Conservation (phyloP, 2,113 vertebrate species). For the Bos indicus region DNA sequence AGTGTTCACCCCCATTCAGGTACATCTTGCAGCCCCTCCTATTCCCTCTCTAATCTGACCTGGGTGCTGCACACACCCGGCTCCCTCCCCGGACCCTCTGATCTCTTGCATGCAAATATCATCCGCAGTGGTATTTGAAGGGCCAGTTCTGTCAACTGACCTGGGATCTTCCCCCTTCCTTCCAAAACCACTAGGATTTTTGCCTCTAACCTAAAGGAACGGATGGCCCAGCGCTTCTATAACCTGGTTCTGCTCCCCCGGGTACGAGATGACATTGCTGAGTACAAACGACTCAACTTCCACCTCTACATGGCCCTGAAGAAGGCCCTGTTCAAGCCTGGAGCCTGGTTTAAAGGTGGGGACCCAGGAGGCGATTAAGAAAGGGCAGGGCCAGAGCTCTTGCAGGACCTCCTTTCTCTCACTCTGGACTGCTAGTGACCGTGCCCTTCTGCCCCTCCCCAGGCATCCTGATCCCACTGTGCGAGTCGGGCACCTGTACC, state of each 20-base stretch:
- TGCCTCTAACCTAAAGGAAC: slow-evolving; percentile 95
- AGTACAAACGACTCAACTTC: slow-evolving; percentile 97
- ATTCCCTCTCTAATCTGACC: not conserved
- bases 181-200: slow-evolving; percentile 88
- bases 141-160: not conserved
- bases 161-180: not conserved
- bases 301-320: slow-evolving; percentile 97
- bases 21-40: not conserved
- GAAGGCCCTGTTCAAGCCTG: slow-evolving; percentile 97
- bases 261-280: slow-evolving; percentile 92
- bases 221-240: slow-evolving; percentile 97
- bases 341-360: slow-evolving; percentile 98
- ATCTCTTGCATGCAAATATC: not conserved
- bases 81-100: not conserved
- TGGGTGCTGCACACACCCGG: not conserved
- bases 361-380: not conserved
- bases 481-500: slow-evolving; percentile 95
- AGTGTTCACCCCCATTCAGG: not conserved
- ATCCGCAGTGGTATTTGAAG: not conserved
- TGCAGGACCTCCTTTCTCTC: not conserved
- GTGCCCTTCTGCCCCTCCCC: not conserved
- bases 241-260: slow-evolving; percentile 95
- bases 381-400: not conserved
- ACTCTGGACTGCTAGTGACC: not conserved
- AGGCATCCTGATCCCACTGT: slow-evolving; percentile 97